Percentiles rank a stretch among this genome's conserved stretches.
These are phyloP conservation scores for Mactromeris polynyma DNA, from an alignment of 2,888 invertebrate genomes.

Conservation along the genomic window DNA sequence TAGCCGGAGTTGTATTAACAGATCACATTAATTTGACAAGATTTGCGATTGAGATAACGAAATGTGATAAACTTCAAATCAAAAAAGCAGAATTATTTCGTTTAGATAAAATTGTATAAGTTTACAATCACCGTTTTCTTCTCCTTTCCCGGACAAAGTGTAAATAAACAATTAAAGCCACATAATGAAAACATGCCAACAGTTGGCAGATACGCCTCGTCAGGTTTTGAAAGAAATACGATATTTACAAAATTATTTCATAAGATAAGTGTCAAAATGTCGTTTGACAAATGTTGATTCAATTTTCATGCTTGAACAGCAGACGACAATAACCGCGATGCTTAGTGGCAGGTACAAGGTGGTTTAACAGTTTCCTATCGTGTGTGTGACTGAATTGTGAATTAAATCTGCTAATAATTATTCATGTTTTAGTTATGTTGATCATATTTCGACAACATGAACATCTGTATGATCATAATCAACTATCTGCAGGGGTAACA, in stretches of 20 bases:
- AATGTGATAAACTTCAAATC: neutral
- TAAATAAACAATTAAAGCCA: slow-evolving; percentile 7
- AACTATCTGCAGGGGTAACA: too few species aligned
- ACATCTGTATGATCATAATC: neutral
- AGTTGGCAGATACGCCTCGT: neutral
- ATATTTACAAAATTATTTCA: slow-evolving; percentile 7
- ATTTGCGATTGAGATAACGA: neutral
- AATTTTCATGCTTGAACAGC: neutral
- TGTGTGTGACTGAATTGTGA: neutral
- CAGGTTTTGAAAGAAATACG: neutral
- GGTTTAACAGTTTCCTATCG: neutral
- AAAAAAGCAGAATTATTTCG: neutral
- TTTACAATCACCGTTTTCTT: neutral
- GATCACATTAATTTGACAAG: neutral
- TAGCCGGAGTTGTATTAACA: neutral
- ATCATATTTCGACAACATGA: neutral
- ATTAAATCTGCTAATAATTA: slow-evolving; percentile 7
- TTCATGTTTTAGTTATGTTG: neutral
- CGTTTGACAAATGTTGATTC: neutral
- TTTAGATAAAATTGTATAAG: neutral
- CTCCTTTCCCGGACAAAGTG: neutral
- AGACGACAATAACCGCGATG: neutral
- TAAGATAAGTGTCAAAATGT: neutral
- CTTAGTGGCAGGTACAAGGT: neutral
- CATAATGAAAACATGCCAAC: slow-evolving; percentile 9